These are phyloP conservation scores for Poeciliopsis infans DNA, from an alignment of 2,797 vertebrate species.

Conservation along the genomic window DNA sequence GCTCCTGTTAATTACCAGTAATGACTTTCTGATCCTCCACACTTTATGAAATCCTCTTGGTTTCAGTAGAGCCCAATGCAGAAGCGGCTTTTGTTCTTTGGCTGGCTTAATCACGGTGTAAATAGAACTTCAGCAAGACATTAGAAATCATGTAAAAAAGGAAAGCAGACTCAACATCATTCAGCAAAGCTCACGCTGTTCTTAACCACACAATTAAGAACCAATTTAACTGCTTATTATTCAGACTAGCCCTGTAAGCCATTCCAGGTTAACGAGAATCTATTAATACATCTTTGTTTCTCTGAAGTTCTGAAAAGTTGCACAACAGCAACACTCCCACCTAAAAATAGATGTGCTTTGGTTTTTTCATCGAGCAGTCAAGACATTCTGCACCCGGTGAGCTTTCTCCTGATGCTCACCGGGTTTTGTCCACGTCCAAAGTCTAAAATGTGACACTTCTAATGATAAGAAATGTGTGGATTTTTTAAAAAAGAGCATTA, in stretches of 20 bases:
- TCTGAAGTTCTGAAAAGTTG: slow-evolving; percentile 47
- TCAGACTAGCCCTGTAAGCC: background rate
- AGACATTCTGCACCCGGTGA: slow-evolving; percentile 71
- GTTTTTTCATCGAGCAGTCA: slow-evolving; percentile 55
- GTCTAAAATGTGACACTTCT: background rate
- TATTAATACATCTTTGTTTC: slow-evolving; percentile 49
- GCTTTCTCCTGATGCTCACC: slow-evolving; percentile 28
- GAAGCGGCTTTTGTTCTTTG: slow-evolving; percentile 25
- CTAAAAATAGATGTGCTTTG: slow-evolving; percentile 68
- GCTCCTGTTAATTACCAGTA: slow-evolving; percentile 53
- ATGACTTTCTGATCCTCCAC: slow-evolving; percentile 56
- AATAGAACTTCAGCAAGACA: slow-evolving; percentile 1
- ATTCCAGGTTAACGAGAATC: slow-evolving; percentile 31
- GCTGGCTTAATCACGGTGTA: background rate
- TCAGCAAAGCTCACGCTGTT: background rate
- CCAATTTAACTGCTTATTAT: background rate
- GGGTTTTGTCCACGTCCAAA: slow-evolving; percentile 21
- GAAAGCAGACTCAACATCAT: background rate
- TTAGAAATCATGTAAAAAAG: background rate
- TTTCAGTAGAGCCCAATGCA: slow-evolving; percentile 34
- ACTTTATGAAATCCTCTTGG: slow-evolving; percentile 57
- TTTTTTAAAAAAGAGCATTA: background rate
- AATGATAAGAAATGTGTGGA: background rate
- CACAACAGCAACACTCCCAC: slow-evolving; percentile 45
- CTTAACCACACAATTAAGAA: background rate